Base-by-base conservation (phyloP, 2,113 vertebrate genomes). In the Nothocercus julius region DNA sequence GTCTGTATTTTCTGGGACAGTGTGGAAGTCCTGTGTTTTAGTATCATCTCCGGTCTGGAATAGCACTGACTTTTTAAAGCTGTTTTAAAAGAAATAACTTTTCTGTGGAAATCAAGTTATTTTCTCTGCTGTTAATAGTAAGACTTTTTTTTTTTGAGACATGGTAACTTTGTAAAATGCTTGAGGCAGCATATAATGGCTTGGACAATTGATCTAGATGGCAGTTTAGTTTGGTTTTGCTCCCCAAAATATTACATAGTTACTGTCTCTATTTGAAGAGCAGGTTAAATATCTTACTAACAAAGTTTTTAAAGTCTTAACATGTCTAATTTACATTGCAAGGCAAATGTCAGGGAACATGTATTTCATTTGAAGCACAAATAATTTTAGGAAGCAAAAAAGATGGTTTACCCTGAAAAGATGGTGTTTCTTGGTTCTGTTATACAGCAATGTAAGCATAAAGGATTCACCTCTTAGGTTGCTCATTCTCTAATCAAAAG, bases 41-140 rank as follows among this genome's bases (percentile, higher is more conserved):
- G 75, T 93, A 5, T 90, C 45, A 63, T 7, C 59, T 91, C 59
- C 87, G 21, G 34, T 30, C 42, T 72, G 74, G 62, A 95, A 88
- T 74, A 89, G 34, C 58, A 92, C 24, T 91, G 42, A 16, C 10
- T 76, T 90, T 85, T 89, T 73, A 10, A 11, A 88, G 44, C 80
- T 91, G 77, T 36, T 91, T 95, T 36, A 93, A 80, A 95, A 90
- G 59, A 91, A 93, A 68, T 68, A 0, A 78, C 82, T 95, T 89
- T 87, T 78, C 36, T 32, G 7, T 95, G 87, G 93, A 89, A 92
- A 67, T 63, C 63, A 90, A 80, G 51, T 82, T 95, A 79, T 85
- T 97, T 95, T 91, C 91, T 90, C 95, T 96, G 69, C 82, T 61
- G 27, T 82, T 92, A 95, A 84, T 86, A 93, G 59, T 42, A 58